Conservation (phyloP, 2,797 vertebrate species). For the Tympanoctomys barrerae region DNA sequence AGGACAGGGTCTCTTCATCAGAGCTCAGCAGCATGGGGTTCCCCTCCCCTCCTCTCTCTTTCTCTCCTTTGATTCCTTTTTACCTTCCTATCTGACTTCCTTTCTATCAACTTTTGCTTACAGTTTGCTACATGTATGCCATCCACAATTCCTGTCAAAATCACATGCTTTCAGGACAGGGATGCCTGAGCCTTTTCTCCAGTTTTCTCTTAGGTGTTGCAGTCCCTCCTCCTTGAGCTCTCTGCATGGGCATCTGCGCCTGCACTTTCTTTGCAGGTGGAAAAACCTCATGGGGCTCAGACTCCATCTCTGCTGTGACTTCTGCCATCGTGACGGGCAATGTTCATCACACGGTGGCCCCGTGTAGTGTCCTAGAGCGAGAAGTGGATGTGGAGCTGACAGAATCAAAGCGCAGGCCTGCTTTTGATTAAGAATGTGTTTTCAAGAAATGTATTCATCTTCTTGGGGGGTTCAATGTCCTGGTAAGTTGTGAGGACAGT, state of each 20-base stretch:
- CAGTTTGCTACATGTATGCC: neutral
- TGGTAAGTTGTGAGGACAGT: neutral
- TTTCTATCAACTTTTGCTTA: neutral
- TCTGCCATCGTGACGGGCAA: neutral
- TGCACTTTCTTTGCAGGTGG: neutral
- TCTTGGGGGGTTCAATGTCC: neutral
- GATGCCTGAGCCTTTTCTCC: neutral
- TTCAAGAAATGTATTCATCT: neutral
- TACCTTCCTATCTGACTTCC: neutral
- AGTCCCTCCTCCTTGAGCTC: neutral
- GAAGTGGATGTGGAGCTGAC: neutral
- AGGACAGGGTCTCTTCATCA: neutral
- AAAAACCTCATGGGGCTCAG: neutral
- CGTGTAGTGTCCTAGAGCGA: neutral
- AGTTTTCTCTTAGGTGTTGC: neutral
- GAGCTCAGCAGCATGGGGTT: neutral
- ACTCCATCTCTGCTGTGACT: neutral
- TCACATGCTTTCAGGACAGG: neutral
- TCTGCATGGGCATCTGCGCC: neutral
- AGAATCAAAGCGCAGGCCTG: neutral
- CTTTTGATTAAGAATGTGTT: neutral
- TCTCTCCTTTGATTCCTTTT: no score
- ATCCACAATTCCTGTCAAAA: neutral
- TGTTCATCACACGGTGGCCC: neutral
- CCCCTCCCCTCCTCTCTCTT: neutral